phyloP scores from a whole-genome alignment of 2,888 invertebrate genomes.

The Leucophenga maculata region DNA sequence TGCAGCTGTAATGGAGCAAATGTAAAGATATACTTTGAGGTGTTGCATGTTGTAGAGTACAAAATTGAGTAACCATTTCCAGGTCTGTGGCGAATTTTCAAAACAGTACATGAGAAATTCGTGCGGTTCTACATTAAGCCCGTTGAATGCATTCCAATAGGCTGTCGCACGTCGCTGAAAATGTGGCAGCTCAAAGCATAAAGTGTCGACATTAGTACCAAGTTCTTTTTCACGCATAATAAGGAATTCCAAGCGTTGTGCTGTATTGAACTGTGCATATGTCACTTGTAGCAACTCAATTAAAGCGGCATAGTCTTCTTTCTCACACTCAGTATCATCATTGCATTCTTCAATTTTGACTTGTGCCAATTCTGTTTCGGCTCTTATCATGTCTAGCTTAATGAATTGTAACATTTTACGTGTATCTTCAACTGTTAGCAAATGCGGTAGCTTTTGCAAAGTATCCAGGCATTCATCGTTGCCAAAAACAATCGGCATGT shows the following conservation, averaged over 20 bases:
- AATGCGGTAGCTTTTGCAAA: conserved; percentile 50
- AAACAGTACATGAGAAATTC: conserved; percentile 56
- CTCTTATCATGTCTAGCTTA: conserved; percentile 24
- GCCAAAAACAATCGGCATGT: conserved; percentile 50
- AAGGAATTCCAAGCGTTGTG: conserved; percentile 47
- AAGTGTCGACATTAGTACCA: conserved; percentile 40
- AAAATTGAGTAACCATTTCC: conserved; percentile 54
- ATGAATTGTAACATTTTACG: conserved; percentile 53
- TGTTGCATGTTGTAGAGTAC: conserved; percentile 53
- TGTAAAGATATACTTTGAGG: conserved; percentile 25
- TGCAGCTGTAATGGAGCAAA: neutral
- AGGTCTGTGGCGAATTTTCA: conserved; percentile 56
- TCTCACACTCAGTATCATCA: conserved; percentile 28
- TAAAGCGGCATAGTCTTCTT: conserved; percentile 45
- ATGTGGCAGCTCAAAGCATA: conserved; percentile 41
- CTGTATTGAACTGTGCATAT: conserved; percentile 48
- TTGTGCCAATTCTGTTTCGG: neutral
- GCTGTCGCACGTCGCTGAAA: conserved; percentile 49
- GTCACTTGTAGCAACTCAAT: conserved; percentile 37
- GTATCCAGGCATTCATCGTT: conserved; percentile 64
- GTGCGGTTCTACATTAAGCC: conserved; percentile 46
- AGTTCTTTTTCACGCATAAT: conserved; percentile 48
- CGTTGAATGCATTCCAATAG: conserved; percentile 58
- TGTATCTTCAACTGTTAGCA: conserved; percentile 50
- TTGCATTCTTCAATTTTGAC: neutral